Conservation (phyloP, 2,113 vertebrate species). For the Corydoras sp. region DNA sequence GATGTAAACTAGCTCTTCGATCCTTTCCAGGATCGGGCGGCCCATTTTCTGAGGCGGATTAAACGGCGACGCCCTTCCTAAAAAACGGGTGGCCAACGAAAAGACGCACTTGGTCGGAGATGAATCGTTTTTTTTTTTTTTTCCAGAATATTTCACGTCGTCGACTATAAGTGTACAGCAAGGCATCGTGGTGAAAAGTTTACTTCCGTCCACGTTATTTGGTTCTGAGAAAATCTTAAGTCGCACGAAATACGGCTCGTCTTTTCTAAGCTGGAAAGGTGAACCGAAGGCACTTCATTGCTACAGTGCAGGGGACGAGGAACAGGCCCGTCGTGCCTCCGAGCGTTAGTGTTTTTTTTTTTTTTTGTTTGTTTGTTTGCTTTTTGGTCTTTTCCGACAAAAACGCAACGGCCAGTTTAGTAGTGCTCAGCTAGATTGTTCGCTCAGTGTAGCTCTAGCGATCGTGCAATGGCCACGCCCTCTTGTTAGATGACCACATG, state of each 20-base stretch:
- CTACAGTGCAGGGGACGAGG: constrained; percentile 83
- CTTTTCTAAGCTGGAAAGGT: constrained; percentile 88
- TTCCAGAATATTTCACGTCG: constrained; percentile 41
- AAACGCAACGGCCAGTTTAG: constrained; percentile 79
- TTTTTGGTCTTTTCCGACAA: constrained; percentile 78
- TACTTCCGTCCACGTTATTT: constrained; percentile 72
- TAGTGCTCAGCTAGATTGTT: constrained; percentile 41
- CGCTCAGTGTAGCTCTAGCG: constrained; percentile 37
- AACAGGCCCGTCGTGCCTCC: constrained; percentile 64
- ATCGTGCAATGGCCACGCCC: constrained; percentile 32
- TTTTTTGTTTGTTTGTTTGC: not conserved
- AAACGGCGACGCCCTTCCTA: too few species aligned
- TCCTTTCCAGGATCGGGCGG: too few species aligned
- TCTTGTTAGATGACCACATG: constrained; percentile 31
- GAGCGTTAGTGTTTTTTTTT: constrained; percentile 33
- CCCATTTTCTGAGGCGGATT: too few species aligned
- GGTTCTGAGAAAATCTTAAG: constrained; percentile 80
- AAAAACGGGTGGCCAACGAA: too few species aligned
- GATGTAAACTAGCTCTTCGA: too few species aligned
- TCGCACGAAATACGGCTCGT: constrained; percentile 66
- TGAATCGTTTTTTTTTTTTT: constrained; percentile 48
- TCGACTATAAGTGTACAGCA: constrained; percentile 67
- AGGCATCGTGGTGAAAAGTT: constrained; percentile 94
- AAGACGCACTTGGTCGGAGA: constrained; percentile 36
- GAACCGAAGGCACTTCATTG: constrained; percentile 98